These are phyloP conservation scores for Tachypleus tridentatus DNA, from an alignment of 1,140 invertebrate species.

Conservation along the genomic window DNA sequence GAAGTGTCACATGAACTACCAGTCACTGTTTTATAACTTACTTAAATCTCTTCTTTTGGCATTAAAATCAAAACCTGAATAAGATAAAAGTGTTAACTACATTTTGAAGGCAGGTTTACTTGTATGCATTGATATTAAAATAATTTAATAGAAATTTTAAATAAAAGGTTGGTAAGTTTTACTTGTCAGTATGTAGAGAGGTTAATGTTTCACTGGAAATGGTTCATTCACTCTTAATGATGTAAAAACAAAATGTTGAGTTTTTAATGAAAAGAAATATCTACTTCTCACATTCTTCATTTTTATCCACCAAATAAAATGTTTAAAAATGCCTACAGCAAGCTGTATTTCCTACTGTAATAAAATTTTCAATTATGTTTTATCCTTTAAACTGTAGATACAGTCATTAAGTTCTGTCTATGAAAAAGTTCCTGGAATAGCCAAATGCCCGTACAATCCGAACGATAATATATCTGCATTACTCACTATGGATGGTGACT, in stretches of 20 bases:
- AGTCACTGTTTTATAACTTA: too few relatives aligned
- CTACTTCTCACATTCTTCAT: background rate
- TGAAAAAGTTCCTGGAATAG: constrained; percentile 44
- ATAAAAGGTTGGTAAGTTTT: too few relatives aligned
- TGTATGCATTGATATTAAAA: too few relatives aligned
- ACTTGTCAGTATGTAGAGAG: too few relatives aligned
- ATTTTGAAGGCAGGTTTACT: too few relatives aligned
- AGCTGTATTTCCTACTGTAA: background rate
- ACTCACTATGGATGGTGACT: constrained; percentile 55
- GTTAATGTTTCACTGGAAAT: too few relatives aligned
- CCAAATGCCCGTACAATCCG: constrained; percentile 81
- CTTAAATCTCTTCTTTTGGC: too few relatives aligned
- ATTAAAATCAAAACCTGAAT: too few relatives aligned
- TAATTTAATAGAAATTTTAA: too few relatives aligned
- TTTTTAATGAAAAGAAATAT: background rate
- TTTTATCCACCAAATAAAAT: background rate
- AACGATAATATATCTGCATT: constrained; percentile 84
- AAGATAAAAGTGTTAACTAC: too few relatives aligned
- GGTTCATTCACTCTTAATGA: too few relatives aligned
- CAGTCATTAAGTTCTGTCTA: constrained; percentile 12
- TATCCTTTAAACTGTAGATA: constrained; percentile 43
- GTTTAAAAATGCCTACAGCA: background rate
- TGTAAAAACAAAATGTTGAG: background rate
- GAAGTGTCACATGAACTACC: too few relatives aligned
- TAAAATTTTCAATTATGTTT: constrained; percentile 40